These are phyloP conservation scores for Idaea straminata DNA, from an alignment of 2,888 invertebrate species.

Conservation along the genomic window DNA sequence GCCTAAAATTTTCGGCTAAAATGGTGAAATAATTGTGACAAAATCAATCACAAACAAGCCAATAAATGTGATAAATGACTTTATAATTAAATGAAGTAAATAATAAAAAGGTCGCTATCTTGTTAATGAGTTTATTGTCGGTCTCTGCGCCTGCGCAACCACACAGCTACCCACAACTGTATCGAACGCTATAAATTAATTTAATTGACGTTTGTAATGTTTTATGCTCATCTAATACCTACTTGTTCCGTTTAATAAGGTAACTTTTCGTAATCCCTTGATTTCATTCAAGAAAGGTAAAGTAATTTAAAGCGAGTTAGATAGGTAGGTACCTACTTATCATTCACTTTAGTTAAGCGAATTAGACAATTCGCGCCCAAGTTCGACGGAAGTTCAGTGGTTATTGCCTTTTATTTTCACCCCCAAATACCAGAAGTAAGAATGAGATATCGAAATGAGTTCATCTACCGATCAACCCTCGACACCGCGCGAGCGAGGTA, in stretches of 20 bases:
- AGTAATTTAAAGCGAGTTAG: neutral
- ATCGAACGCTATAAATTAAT: constrained; percentile 31
- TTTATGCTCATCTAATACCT: constrained; percentile 15
- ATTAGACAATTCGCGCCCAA: constrained; percentile 5
- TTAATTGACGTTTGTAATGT: constrained; percentile 30
- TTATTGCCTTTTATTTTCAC: constrained; percentile 44
- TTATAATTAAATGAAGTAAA: neutral
- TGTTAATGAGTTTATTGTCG: constrained; percentile 7
- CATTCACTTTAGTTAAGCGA: neutral
- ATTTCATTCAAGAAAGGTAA: neutral
- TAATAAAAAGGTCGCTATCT: neutral
- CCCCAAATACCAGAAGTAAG: constrained; percentile 23
- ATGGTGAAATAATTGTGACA: constrained; percentile 2
- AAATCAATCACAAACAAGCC: constrained; percentile 8
- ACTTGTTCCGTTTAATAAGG: neutral
- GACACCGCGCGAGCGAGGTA: constrained; percentile 25
- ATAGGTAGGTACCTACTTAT: neutral
- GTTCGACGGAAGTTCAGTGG: constrained; percentile 7
- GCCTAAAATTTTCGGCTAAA: too few species aligned
- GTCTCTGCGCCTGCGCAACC: neutral
- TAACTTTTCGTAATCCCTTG: neutral
- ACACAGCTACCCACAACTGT: constrained; percentile 7
- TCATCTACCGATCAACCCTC: constrained; percentile 47
- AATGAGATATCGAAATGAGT: constrained; percentile 47
- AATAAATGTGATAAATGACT: constrained; percentile 1